phyloP scores from a whole-genome alignment of 2,113 vertebrate species.

The Isichthys henryi region DNA sequence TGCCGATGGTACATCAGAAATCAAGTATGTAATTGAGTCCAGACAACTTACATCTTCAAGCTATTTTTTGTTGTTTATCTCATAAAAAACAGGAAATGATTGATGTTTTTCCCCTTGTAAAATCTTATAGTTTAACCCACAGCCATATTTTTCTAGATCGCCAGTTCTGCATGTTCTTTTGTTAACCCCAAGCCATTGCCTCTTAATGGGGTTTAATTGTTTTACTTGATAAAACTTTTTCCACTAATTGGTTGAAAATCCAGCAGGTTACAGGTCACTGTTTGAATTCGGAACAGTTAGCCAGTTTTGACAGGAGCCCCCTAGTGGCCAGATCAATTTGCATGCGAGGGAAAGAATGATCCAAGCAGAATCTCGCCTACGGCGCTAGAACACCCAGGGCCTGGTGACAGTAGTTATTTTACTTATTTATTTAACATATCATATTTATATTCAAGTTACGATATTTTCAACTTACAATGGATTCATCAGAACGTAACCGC shows the following conservation, averaged over 20 bases:
- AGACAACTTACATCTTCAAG: background rate
- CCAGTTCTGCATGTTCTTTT: background rate
- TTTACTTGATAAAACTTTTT: background rate
- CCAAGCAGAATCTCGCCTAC: background rate
- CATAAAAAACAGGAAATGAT: background rate
- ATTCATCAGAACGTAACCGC: background rate
- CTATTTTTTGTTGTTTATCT: background rate
- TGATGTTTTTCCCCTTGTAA: background rate
- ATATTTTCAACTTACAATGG: background rate
- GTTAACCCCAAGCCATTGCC: background rate
- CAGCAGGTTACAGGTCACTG: background rate
- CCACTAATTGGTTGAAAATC: background rate
- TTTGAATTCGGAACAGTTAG: background rate
- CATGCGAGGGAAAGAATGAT: background rate
- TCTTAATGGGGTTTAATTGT: background rate
- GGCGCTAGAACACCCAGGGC: background rate
- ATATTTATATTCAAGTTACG: background rate
- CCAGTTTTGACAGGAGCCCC: background rate
- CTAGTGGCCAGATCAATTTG: background rate
- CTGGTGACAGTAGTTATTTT: background rate
- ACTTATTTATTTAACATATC: background rate
- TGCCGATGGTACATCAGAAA: background rate
- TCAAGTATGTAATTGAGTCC: background rate
- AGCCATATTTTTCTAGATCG: background rate
- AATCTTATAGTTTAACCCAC: background rate